These are phyloP conservation scores for Fabriciana adippe DNA, from an alignment of 2,888 invertebrate species.

Conservation along the genomic window DNA sequence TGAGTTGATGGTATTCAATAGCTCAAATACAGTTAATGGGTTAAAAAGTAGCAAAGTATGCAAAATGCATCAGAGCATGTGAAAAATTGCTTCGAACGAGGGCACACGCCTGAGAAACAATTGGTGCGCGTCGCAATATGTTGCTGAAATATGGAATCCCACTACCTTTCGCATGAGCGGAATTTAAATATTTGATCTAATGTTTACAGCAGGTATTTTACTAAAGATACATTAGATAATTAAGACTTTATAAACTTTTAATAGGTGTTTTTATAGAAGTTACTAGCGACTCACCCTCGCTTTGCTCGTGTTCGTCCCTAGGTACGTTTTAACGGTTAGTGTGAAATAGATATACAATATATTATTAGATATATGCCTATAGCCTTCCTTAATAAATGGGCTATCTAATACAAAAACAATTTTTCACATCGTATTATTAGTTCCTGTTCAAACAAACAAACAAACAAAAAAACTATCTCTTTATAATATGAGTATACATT, in stretches of 20 bases:
- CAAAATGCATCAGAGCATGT: slow-evolving; percentile 35
- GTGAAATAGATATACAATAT: too few relatives aligned
- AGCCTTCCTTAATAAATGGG: too few relatives aligned
- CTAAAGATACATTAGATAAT: background rate
- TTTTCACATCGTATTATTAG: too few relatives aligned
- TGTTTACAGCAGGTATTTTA: background rate
- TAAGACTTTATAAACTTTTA: background rate
- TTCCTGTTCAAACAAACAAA: too few relatives aligned
- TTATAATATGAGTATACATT: too few relatives aligned
- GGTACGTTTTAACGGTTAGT: too few relatives aligned
- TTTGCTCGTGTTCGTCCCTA: too few relatives aligned
- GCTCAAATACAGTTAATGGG: slow-evolving; percentile 28
- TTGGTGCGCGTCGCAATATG: slow-evolving; percentile 37
- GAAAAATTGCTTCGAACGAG: slow-evolving; percentile 39
- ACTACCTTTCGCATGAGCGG: slow-evolving; percentile 2
- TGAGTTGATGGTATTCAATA: slow-evolving; percentile 9
- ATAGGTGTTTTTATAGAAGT: too few relatives aligned
- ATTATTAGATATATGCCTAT: too few relatives aligned
- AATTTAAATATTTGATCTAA: slow-evolving; percentile 21
- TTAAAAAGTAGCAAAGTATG: slow-evolving; percentile 30
- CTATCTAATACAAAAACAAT: too few relatives aligned
- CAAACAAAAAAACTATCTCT: too few relatives aligned
- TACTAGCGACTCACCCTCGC: too few relatives aligned
- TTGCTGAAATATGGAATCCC: slow-evolving; percentile 25
- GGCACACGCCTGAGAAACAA: slow-evolving; percentile 38